Conservation (phyloP, 2,113 vertebrate species). For the Thinocorus orbignyianus region DNA sequence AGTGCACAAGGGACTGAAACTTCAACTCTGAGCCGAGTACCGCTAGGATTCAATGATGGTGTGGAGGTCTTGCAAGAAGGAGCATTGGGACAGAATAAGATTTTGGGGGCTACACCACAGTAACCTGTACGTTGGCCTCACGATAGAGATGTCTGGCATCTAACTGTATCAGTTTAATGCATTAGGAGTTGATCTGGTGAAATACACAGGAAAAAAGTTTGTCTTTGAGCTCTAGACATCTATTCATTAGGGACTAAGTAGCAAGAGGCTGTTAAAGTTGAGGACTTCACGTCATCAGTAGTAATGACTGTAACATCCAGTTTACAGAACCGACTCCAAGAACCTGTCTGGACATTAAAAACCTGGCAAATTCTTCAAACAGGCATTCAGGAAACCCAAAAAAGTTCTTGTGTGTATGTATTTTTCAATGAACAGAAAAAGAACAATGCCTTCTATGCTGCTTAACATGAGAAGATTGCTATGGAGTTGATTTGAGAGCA, state of each 20-base stretch:
- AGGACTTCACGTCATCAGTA: neutral
- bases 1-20: accelerated
- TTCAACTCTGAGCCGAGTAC: accelerated
- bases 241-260: neutral
- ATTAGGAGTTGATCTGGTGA: neutral
- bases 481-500: neutral
- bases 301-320: neutral
- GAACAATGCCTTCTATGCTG: neutral
- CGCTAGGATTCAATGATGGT: accelerated
- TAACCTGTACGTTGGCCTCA: accelerated
- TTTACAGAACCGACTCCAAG: neutral
- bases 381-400: neutral
- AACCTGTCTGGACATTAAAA: neutral
- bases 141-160: neutral
- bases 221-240: neutral
- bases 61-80: accelerated
- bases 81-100: accelerated
- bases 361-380: neutral
- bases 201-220: neutral
- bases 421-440: neutral
- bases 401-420: neutral
- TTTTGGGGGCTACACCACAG: neutral
- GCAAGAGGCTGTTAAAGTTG: neutral
- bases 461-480: neutral
- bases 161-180: neutral